phyloP scores from a whole-genome alignment of 2,888 invertebrate genomes.

The Thyatira batis region DNA sequence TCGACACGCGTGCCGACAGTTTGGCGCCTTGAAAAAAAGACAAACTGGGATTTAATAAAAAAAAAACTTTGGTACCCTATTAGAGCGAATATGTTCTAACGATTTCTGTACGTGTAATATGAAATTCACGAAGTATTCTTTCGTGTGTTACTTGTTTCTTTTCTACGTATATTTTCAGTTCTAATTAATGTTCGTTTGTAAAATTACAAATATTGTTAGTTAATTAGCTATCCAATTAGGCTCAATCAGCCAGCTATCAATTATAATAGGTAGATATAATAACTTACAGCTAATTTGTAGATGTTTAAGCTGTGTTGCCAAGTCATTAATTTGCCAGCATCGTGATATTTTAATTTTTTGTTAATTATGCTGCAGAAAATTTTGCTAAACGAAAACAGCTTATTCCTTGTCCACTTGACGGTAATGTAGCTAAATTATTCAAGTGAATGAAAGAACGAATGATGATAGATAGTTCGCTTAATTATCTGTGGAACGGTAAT shows the following conservation, averaged over 20 bases:
- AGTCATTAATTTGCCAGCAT: too few relatives aligned
- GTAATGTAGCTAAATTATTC: background rate
- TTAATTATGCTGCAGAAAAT: too few relatives aligned
- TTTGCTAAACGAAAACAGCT: too few relatives aligned
- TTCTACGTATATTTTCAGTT: background rate
- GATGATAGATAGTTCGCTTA: constrained; percentile 12
- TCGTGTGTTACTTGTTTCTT: background rate
- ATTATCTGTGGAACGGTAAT: background rate
- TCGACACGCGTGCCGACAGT: constrained; percentile 28
- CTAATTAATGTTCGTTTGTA: background rate
- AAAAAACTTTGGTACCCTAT: background rate
- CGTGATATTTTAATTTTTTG: too few relatives aligned
- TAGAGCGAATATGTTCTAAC: background rate
- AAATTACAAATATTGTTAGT: background rate
- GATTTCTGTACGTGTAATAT: background rate
- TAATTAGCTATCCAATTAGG: background rate
- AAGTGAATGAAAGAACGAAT: constrained; percentile 31
- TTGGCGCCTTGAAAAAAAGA: constrained; percentile 35
- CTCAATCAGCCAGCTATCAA: background rate
- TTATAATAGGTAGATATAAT: background rate
- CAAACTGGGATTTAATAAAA: constrained; percentile 6
- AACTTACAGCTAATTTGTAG: background rate
- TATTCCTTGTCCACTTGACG: too few relatives aligned
- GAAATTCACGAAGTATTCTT: background rate
- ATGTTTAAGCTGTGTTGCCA: background rate